Evolutionary conservation across 2,888 invertebrate genomes (phyloP).

Genomic region (Nematopogon swammerdamellus): DNA sequence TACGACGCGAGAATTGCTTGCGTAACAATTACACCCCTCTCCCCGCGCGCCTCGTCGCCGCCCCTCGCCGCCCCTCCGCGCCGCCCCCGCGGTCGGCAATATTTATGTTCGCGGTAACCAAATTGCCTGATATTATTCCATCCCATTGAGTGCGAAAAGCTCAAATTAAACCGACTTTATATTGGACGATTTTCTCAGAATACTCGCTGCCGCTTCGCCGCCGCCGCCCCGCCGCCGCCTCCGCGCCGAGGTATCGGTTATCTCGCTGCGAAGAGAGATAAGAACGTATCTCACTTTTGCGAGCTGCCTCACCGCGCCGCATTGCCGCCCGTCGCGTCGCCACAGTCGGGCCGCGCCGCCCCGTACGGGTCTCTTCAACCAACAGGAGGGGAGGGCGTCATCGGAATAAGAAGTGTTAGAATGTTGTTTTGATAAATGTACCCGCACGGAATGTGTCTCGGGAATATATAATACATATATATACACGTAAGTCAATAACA

Average conservation of each 20-base stretch:
- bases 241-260: background rate
- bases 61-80: background rate
- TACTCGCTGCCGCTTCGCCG: background rate
- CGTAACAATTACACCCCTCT: constrained; percentile 54
- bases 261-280: background rate
- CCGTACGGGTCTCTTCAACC: no score
- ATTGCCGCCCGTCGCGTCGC: no score
- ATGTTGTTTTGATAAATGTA: no score
- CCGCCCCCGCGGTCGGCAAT: constrained; percentile 36
- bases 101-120: constrained; percentile 57
- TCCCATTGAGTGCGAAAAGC: constrained; percentile 59
- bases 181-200: constrained; percentile 47
- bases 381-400: no score
- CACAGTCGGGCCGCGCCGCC: no score
- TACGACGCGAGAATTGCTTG: constrained; percentile 54
- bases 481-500: no score
- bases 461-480: no score
- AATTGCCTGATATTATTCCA: constrained; percentile 58
- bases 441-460: no score
- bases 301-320: no score
- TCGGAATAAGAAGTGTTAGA: no score
- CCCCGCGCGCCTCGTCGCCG: background rate
- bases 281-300: no score
- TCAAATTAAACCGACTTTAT: constrained; percentile 59
- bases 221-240: background rate